These are phyloP conservation scores for Crocallis elinguaria DNA, from an alignment of 2,888 invertebrate genomes.

Conservation along the genomic window DNA sequence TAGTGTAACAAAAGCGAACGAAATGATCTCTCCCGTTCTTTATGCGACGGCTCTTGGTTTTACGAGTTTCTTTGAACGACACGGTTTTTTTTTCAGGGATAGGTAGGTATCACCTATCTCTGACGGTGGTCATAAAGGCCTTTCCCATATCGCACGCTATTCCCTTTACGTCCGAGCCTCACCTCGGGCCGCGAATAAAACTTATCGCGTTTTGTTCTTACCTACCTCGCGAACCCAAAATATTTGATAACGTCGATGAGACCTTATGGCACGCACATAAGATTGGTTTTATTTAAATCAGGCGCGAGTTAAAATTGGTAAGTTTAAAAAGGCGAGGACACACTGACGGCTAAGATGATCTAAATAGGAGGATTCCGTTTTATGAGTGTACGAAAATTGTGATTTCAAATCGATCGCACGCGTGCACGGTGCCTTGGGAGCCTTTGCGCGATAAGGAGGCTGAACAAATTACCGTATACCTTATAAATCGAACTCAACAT, in stretches of 20 bases:
- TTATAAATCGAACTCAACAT: too few species aligned
- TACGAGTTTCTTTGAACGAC: slow-evolving; percentile 19
- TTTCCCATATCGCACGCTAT: slow-evolving; percentile 33
- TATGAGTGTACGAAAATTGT: slow-evolving; percentile 59
- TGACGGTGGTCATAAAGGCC: slow-evolving; percentile 36
- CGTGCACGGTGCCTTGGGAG: not conserved
- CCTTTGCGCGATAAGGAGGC: not conserved
- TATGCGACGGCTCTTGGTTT: slow-evolving; percentile 21
- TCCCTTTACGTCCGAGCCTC: slow-evolving; percentile 48
- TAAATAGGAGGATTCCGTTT: slow-evolving; percentile 71
- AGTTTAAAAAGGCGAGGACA: slow-evolving; percentile 49
- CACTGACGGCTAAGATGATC: slow-evolving; percentile 69
- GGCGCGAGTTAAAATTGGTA: slow-evolving; percentile 34
- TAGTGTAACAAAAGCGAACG: not conserved
- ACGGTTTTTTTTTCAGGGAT: slow-evolving; percentile 10
- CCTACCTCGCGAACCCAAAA: slow-evolving; percentile 47
- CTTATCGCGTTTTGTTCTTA: slow-evolving; percentile 65
- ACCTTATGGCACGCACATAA: slow-evolving; percentile 30
- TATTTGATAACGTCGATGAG: slow-evolving; percentile 5
- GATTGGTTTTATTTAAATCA: slow-evolving; percentile 17
- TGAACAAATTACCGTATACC: not conserved
- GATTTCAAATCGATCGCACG: slow-evolving; percentile 32
- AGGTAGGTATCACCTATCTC: slow-evolving; percentile 39
- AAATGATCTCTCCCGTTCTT: slow-evolving; percentile 12
- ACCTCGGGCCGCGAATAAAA: slow-evolving; percentile 66